Percentiles rank a stretch among this genome's conserved stretches.
phyloP scores from a whole-genome alignment of 2,113 vertebrate genomes.

The Spea multiplicata region DNA sequence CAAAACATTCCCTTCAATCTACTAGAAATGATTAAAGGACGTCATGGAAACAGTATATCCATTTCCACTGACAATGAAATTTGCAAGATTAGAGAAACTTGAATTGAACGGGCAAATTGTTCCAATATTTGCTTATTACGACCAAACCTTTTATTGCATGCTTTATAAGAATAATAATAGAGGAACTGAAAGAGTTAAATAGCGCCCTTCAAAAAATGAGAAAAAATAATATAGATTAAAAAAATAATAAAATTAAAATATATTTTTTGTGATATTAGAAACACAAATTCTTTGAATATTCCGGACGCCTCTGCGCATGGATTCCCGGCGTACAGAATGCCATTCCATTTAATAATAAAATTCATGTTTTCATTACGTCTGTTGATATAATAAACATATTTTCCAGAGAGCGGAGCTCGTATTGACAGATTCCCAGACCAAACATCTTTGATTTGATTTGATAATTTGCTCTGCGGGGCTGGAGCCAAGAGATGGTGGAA shows the following conservation, averaged over 20 bases:
- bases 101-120: too few species aligned
- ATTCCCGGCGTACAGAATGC: neutral
- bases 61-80: neutral
- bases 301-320: neutral
- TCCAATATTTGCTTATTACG: too few species aligned
- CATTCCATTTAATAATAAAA: neutral
- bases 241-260: neutral
- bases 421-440: constrained; percentile 3
- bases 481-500: constrained; percentile 8
- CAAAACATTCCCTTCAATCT: neutral
- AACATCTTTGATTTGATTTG: constrained; percentile 12
- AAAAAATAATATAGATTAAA: neutral
- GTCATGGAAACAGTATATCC: neutral
- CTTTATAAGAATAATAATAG: too few species aligned
- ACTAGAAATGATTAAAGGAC: neutral
- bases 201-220: too few species aligned
- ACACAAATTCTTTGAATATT: constrained; percentile 1
- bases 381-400: constrained; percentile 24
- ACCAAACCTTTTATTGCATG: too few species aligned
- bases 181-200: too few species aligned
- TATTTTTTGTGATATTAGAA: neutral
- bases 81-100: neutral
- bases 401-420: neutral
- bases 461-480: constrained; percentile 15
- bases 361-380: constrained; percentile 10